Evolutionary conservation across 2,888 invertebrate genomes (phyloP).

Genomic region (Orthonevra nobilis): DNA sequence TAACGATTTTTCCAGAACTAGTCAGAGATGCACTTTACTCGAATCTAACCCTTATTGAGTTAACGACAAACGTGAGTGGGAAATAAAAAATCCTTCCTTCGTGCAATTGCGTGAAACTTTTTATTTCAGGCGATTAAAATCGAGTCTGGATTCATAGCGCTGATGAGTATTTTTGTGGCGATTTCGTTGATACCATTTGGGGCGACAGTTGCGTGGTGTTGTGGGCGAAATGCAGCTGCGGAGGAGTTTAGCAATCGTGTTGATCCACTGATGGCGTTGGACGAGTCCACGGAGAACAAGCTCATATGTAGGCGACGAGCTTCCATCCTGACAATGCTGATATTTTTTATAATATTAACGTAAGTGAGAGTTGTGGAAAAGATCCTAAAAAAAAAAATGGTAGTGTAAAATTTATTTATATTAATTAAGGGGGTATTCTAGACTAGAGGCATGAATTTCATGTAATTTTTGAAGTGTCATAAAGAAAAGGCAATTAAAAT

Average conservation of each 20-base stretch:
- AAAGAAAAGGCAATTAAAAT: no score
- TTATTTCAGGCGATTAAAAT: constrained; percentile 86
- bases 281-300: constrained; percentile 76
- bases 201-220: constrained; percentile 82
- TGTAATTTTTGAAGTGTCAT: no score
- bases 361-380: constrained; percentile 72
- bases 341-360: constrained; percentile 78
- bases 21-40: constrained; percentile 78
- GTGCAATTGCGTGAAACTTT: no score
- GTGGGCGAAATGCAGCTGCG: constrained; percentile 78
- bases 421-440: no score
- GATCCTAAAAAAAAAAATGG: no score
- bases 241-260: constrained; percentile 79
- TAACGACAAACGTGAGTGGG: constrained; percentile 77
- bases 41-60: constrained; percentile 77
- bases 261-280: constrained; percentile 76
- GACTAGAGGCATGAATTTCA: no score
- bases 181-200: constrained; percentile 85
- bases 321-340: constrained; percentile 76
- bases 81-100: no score
- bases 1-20: constrained; percentile 76
- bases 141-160: constrained; percentile 85
- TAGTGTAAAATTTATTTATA: no score
- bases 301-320: constrained; percentile 77
- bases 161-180: constrained; percentile 84